Evolutionary conservation across 2,888 invertebrate genomes (phyloP).

Genomic region (Pseudococcus viburni): DNA sequence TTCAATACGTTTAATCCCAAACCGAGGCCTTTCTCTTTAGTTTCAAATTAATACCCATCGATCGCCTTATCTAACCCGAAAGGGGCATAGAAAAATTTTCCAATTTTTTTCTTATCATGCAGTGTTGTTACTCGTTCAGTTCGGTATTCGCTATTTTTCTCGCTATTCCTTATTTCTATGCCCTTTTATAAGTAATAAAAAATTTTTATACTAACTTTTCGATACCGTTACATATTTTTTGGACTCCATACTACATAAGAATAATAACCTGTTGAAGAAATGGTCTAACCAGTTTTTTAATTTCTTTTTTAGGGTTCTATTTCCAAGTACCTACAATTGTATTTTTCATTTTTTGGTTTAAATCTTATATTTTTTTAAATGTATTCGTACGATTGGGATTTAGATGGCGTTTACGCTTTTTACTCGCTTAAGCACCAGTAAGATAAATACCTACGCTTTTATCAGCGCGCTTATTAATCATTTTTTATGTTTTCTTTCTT

Average conservation of each 20-base stretch:
- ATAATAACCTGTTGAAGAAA: neutral
- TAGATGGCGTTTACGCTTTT: neutral
- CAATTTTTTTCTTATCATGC: neutral
- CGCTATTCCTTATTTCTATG: conserved; percentile 23
- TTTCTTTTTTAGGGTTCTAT: neutral
- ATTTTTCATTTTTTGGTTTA: neutral
- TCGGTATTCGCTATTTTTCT: neutral
- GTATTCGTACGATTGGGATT: neutral
- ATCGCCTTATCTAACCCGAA: conserved; percentile 58
- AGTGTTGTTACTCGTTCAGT: neutral
- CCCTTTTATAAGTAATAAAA: conserved; percentile 9
- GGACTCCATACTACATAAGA: conserved; percentile 16
- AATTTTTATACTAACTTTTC: neutral
- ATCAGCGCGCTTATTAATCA: conserved; percentile 20
- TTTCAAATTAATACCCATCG: conserved; percentile 68
- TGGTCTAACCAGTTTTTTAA: neutral
- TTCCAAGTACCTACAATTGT: neutral
- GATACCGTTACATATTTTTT: neutral
- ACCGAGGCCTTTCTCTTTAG: conserved; percentile 76
- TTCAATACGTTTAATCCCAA: conserved; percentile 76
- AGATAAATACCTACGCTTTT: neutral
- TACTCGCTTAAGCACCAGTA: neutral
- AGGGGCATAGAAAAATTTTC: conserved; percentile 60
- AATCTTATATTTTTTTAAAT: neutral
- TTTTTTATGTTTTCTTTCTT: neutral